Percentiles rank a stretch among this genome's conserved stretches.
Conservation (phyloP, 1,140 invertebrate species). For the Sinella curviseta region DNA sequence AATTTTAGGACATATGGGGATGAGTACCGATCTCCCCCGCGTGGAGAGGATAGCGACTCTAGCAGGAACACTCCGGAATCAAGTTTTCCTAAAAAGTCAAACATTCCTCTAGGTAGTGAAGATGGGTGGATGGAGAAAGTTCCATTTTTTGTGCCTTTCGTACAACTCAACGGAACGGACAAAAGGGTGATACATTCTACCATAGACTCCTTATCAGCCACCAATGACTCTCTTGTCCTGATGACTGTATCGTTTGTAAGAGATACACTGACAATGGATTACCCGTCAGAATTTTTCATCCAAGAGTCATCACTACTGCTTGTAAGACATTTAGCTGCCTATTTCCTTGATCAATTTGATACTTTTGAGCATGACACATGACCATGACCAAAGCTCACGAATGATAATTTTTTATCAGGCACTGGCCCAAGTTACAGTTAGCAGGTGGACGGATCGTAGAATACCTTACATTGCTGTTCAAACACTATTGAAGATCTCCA, state of each 20-base stretch:
- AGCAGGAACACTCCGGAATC: neutral
- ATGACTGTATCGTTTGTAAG: slow-evolving; percentile 42
- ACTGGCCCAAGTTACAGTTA: slow-evolving; percentile 38
- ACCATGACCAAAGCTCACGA: neutral
- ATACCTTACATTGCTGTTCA: slow-evolving; percentile 39
- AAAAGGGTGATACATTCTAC: slow-evolving; percentile 42
- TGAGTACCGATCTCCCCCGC: neutral
- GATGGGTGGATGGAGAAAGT: neutral
- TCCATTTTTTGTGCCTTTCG: slow-evolving; percentile 28
- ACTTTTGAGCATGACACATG: neutral
- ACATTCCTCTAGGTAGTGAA: neutral
- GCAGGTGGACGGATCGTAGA: slow-evolving; percentile 30
- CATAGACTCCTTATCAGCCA: slow-evolving; percentile 41
- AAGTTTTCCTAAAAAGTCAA: neutral
- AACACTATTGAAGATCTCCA: slow-evolving; percentile 37
- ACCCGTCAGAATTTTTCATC: slow-evolving; percentile 46
- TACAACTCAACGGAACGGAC: slow-evolving; percentile 37
- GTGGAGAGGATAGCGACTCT: neutral
- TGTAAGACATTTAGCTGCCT: no score
- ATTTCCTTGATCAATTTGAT: no score
- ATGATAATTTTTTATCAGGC: slow-evolving; percentile 29
- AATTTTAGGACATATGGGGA: neutral
- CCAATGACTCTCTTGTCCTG: slow-evolving; percentile 34
- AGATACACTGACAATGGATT: slow-evolving; percentile 45
- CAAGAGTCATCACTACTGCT: slow-evolving; percentile 42